These are phyloP conservation scores for Turdus rufiventris DNA, from an alignment of 2,113 vertebrate genomes.

Conservation along the genomic window DNA sequence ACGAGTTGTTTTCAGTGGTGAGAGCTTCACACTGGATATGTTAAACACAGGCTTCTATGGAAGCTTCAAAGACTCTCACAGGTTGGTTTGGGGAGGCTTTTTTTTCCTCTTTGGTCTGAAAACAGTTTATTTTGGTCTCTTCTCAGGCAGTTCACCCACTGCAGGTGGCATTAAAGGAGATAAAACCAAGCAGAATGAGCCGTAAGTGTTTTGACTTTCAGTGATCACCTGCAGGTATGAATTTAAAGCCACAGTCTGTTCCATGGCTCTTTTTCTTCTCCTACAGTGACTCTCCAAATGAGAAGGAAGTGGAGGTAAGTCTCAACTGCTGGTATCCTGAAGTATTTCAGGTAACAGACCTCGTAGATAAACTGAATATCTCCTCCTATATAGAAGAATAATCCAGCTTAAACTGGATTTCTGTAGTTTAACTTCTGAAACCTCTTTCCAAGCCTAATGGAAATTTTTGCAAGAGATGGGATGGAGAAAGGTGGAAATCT, in stretches of 20 bases:
- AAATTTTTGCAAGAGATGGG: background rate
- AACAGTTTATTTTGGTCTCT: background rate
- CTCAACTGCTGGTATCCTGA: background rate
- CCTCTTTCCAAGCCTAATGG: background rate
- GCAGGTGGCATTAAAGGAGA: constrained; percentile 43
- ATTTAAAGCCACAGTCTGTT: background rate
- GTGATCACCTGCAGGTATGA: background rate
- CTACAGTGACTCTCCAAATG: constrained; percentile 78
- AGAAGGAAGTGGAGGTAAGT: constrained; percentile 93
- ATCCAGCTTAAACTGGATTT: background rate
- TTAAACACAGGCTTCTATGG: background rate
- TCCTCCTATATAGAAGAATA: background rate
- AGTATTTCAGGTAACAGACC: background rate
- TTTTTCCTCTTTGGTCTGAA: background rate
- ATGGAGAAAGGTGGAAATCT: background rate
- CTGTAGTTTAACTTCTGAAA: background rate
- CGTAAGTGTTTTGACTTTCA: constrained; percentile 54
- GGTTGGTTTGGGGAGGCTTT: background rate
- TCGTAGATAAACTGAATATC: background rate
- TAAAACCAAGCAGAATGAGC: constrained; percentile 59
- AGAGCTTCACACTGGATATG: background rate
- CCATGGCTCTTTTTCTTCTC: background rate
- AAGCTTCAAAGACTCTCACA: background rate
- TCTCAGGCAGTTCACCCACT: constrained; percentile 42
- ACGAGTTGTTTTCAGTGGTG: fast-evolving